Evolutionary conservation across 2,888 invertebrate genomes (phyloP).

Genomic region (Tetropium fuscum): DNA sequence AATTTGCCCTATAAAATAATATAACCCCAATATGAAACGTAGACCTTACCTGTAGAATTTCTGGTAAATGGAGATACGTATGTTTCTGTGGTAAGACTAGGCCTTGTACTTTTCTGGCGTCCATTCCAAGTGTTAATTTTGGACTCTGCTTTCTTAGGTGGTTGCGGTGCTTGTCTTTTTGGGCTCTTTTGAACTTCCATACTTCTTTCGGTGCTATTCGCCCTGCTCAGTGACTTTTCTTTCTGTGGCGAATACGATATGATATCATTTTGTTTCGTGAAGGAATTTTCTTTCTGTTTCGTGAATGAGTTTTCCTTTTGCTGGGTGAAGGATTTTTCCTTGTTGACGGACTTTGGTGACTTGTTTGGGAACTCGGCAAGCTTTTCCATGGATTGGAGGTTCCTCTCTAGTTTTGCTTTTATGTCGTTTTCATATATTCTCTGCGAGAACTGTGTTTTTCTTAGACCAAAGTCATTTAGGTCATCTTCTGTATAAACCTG

Average conservation of each 20-base stretch:
- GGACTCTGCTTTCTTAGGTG: constrained; percentile 66
- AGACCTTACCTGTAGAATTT: constrained; percentile 52
- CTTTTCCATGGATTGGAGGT: constrained; percentile 37
- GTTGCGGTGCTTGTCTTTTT: constrained; percentile 61
- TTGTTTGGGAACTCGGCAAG: constrained; percentile 41
- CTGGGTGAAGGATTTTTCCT: constrained; percentile 28
- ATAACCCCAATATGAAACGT: too few species aligned
- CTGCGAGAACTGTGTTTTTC: constrained; percentile 77
- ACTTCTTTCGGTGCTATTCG: constrained; percentile 63
- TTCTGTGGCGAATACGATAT: constrained; percentile 3
- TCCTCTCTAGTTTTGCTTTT: constrained; percentile 58
- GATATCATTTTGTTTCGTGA: constrained; percentile 43
- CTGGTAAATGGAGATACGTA: constrained; percentile 65
- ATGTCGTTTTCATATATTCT: constrained; percentile 70
- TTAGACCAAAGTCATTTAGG: constrained; percentile 76
- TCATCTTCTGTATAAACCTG: constrained; percentile 72
- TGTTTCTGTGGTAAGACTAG: constrained; percentile 73
- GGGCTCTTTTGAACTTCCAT: constrained; percentile 57
- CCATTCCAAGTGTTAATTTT: constrained; percentile 78
- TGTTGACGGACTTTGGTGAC: constrained; percentile 30
- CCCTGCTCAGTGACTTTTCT: constrained; percentile 43
- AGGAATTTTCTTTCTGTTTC: constrained; percentile 33
- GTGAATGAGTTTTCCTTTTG: constrained; percentile 23
- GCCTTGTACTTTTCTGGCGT: constrained; percentile 67
- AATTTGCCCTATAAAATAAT: too few species aligned